Conservation (phyloP, 2,113 vertebrate species). For the Chinchilla lanigera region DNA sequence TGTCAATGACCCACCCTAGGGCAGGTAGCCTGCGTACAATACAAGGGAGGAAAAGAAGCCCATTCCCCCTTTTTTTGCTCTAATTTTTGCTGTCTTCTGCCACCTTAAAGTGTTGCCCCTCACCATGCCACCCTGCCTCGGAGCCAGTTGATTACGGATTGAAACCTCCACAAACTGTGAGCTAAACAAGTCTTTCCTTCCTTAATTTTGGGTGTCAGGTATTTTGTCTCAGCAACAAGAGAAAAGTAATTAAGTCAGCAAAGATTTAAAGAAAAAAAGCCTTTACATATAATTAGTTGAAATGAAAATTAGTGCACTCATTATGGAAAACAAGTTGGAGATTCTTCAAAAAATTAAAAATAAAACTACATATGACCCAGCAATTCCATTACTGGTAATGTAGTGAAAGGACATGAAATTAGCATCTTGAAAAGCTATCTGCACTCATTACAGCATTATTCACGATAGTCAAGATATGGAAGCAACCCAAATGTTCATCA, state of each 20-base stretch:
- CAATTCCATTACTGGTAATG: not conserved
- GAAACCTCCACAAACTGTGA: not conserved
- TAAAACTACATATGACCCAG: not conserved
- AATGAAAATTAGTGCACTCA: not conserved
- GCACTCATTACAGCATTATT: not conserved
- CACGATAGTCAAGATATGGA: not conserved
- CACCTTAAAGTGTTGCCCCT: not conserved
- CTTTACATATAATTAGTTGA: fast-evolving
- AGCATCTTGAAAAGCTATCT: not conserved
- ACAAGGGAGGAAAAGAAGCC: not conserved
- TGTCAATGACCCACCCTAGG: not conserved
- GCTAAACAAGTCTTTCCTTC: not conserved
- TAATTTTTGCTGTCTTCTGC: not conserved
- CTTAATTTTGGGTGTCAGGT: not conserved
- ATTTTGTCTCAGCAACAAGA: not conserved
- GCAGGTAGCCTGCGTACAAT: not conserved
- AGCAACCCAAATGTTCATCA: not conserved
- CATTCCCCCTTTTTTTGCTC: not conserved
- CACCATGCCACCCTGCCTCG: not conserved
- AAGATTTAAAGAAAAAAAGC: not conserved
- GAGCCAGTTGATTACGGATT: not conserved
- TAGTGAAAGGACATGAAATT: not conserved
- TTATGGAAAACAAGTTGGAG: not conserved
- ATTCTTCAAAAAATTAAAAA: not conserved
- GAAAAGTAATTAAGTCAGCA: not conserved